phyloP scores from a whole-genome alignment of 2,113 vertebrate genomes.

The Diphyllodes magnificus region DNA sequence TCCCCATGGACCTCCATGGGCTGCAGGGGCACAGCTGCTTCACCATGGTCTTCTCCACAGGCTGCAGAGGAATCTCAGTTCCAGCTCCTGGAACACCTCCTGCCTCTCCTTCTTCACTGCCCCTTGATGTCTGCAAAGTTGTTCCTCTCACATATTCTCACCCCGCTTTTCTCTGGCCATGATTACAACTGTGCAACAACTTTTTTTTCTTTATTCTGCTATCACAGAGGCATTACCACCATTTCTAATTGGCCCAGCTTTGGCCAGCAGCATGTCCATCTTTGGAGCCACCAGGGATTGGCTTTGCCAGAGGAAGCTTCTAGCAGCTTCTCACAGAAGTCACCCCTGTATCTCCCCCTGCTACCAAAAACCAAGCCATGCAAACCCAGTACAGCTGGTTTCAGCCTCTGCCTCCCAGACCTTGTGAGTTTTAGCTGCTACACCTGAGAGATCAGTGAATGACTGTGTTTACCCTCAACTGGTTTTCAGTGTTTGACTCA shows the following conservation, averaged over 20 bases:
- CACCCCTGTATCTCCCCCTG: not conserved
- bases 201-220: not conserved
- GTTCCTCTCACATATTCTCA: not conserved
- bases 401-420: not conserved
- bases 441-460: not conserved
- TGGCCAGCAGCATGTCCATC: not conserved
- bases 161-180: not conserved
- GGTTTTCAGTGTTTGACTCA: not conserved
- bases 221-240: not conserved
- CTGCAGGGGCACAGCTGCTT: not conserved
- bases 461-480: not conserved
- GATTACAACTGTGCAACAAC: not conserved
- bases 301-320: not conserved
- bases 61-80: not conserved
- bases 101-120: not conserved
- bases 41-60: not conserved
- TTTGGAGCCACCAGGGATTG: not conserved
- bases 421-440: not conserved
- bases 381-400: not conserved
- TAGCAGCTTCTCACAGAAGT: not conserved
- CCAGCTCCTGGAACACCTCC: not conserved
- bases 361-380: not conserved
- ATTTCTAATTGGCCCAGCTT: not conserved
- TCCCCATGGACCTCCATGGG: not conserved
- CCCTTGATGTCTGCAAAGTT: not conserved